Conservation (phyloP, 2,113 vertebrate genomes). For the Ailurus styani region DNA sequence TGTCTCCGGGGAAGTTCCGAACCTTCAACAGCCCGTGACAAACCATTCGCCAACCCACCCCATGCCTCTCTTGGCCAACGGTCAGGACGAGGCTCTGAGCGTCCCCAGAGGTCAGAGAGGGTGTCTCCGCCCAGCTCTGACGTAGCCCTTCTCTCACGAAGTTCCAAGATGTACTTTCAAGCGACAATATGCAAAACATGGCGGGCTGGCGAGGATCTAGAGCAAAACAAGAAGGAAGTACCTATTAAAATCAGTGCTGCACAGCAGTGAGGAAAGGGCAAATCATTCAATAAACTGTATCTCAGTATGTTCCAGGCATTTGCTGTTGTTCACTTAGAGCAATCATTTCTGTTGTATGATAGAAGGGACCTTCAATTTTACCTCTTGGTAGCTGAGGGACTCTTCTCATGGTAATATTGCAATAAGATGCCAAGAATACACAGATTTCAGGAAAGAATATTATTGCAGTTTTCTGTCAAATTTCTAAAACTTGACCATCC, state of each 20-base stretch:
- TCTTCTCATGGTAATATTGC: not conserved
- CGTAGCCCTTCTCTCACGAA: accelerated
- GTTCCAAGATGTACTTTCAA: not conserved
- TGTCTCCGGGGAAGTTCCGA: not conserved
- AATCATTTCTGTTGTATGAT: not conserved
- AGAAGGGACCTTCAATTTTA: not conserved
- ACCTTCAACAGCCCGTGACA: accelerated
- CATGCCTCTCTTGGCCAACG: not conserved
- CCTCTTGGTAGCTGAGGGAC: not conserved
- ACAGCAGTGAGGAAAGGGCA: not conserved
- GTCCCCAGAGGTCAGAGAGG: too few relatives aligned
- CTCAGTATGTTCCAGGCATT: not conserved
- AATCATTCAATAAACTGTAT: accelerated
- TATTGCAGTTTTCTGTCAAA: not conserved
- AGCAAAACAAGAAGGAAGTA: not conserved
- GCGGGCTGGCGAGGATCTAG: not conserved
- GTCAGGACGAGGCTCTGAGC: not conserved
- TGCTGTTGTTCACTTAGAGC: not conserved
- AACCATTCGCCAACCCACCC: too few relatives aligned
- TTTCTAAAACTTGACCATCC: not conserved
- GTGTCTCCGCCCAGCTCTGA: not conserved
- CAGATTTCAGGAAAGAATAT: too few relatives aligned
- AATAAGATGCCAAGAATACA: not conserved
- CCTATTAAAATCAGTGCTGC: not conserved
- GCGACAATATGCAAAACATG: too few relatives aligned